Evolutionary conservation across 1,140 invertebrate genomes (phyloP).

Genomic region (Holotrichia oblita): DNA sequence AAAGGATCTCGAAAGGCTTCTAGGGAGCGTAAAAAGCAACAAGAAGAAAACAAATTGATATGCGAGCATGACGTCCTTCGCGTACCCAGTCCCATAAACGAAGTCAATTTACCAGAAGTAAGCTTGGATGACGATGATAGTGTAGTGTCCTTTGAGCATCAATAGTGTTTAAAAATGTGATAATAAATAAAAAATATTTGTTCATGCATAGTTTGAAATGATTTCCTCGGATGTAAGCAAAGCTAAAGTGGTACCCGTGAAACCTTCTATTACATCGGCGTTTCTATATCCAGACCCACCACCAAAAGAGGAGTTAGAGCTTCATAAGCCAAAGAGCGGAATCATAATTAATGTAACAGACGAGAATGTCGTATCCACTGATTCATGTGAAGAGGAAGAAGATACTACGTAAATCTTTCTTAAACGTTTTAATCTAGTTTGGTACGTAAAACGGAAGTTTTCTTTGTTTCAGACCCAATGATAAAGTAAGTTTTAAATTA

Average conservation of each 20-base stretch:
- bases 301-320: slow-evolving; percentile 45
- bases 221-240: slow-evolving; percentile 53
- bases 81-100: slow-evolving; percentile 40
- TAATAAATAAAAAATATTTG: too few relatives aligned
- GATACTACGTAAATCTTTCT: background rate
- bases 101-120: background rate
- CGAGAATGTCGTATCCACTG: background rate
- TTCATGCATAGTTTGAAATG: slow-evolving; percentile 49
- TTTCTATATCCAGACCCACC: slow-evolving; percentile 50
- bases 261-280: slow-evolving; percentile 50
- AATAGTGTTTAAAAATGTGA: too few relatives aligned
- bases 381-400: slow-evolving; percentile 26
- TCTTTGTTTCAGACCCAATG: background rate
- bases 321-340: slow-evolving; percentile 55
- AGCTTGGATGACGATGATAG: background rate
- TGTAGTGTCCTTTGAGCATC: background rate
- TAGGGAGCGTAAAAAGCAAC: slow-evolving; percentile 44
- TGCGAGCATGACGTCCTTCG: slow-evolving; percentile 41
- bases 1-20: slow-evolving; percentile 43
- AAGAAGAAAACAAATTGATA: slow-evolving; percentile 39
- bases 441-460: too few relatives aligned
- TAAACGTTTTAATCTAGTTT: too few relatives aligned
- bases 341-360: slow-evolving; percentile 54
- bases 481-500: background rate
- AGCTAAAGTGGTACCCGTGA: slow-evolving; percentile 53